Base-by-base conservation (phyloP, 2,888 invertebrate species). In the Creontiades dilutus region DNA sequence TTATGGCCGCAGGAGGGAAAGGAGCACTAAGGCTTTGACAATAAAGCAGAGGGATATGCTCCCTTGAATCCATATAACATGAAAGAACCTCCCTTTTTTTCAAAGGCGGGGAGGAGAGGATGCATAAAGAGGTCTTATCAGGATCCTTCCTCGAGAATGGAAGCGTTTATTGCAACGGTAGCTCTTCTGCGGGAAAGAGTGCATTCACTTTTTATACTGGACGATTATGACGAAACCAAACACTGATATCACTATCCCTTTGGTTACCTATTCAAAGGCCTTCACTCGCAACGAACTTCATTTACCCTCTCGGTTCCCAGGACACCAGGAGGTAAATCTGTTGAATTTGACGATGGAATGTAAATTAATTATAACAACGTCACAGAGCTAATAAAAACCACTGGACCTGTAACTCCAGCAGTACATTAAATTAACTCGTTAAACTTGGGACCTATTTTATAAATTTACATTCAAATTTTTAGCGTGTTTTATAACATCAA, bases 121-220 rank as follows among this genome's bases (percentile, higher is more conserved):
- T 82, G 82, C 52, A 82, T 82, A 82, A 82, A 82, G 52, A 82
- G 52, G 82, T 82, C 47, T 82, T 82, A 82, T 82, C 82, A 52
- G 82, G 52, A 82, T 52, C 82, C 47, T 82, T 52, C 23, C 52
- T 82, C 47, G 47, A 52, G 82, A 82, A 82, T 82, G 52, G 82
- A 19, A 47, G 82, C 82, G 82, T 82, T 82, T 82, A 82, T 82
- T 82, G 82, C 82, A 52, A 37, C 37, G 14, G 78, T 78, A 78
- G 47, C 68, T 68, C 19, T 68, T 47, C 46, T 76, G 28, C 14
- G 37, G 19, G 37, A 78, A 28, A 78, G 78, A 46, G 12, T 78
- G 78, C 78, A 78, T 46, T 78, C 68, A 68, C 23, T 68, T 68
- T 37, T 57, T 68, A 61, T 61, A 19, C 9, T 2, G 68, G 23